A percentile compares a stretch with the other conserved stretches of the same genome.
phyloP scores from a whole-genome alignment of 2,888 invertebrate species.

The Xanthia icteritia region DNA sequence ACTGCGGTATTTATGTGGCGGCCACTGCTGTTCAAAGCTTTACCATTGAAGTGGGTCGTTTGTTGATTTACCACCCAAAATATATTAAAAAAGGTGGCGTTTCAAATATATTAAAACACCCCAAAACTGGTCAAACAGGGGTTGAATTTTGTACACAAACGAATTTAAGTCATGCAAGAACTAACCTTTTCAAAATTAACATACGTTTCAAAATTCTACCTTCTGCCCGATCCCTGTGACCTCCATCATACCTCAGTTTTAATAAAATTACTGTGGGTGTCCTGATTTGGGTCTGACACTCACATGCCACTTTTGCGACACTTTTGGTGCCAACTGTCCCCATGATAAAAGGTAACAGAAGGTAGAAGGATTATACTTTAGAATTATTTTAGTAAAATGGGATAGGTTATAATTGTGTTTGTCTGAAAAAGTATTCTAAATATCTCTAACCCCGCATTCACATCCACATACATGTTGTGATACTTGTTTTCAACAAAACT shows the following conservation, averaged over 20 bases:
- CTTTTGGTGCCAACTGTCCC: slow-evolving; percentile 13
- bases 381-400: background rate
- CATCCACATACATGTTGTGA: background rate
- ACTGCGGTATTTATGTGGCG: background rate
- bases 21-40: background rate
- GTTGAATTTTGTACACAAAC: background rate
- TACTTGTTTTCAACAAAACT: background rate
- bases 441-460: background rate
- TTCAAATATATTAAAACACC: background rate
- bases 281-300: slow-evolving; percentile 15
- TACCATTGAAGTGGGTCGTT: background rate
- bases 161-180: background rate
- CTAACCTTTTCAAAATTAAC: slow-evolving; percentile 23
- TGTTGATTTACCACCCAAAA: background rate
- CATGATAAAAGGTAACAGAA: background rate
- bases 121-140: background rate
- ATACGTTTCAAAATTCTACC: background rate
- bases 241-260: slow-evolving; percentile 13
- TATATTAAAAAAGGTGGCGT: background rate
- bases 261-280: slow-evolving; percentile 13
- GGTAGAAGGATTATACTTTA: background rate
- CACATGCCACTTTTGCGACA: slow-evolving; percentile 20
- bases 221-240: background rate
- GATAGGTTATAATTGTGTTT: background rate
- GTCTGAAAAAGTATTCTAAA: background rate